phyloP scores from a whole-genome alignment of 2,888 invertebrate genomes.

The Pyrochroa serraticornis region DNA sequence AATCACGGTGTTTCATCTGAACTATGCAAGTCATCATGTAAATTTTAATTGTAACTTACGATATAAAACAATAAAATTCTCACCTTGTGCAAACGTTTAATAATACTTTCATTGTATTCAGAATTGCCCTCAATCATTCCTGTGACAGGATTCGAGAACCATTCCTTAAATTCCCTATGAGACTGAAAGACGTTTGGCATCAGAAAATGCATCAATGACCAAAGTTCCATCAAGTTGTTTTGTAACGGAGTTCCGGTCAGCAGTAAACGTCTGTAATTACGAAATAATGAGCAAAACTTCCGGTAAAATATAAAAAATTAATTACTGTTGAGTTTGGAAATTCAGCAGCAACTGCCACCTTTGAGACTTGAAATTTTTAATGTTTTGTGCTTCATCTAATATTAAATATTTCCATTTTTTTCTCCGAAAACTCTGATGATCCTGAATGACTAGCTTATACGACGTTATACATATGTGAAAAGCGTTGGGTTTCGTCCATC shows the following conservation, averaged over 20 bases:
- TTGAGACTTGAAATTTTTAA: conserved; percentile 99
- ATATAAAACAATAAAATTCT: conserved; percentile 32
- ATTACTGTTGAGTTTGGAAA: conserved; percentile 88
- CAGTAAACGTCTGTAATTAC: conserved; percentile 72
- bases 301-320: conserved; percentile 12
- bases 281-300: conserved; percentile 14
- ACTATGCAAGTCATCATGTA: conserved; percentile 34
- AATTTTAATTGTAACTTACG: neutral
- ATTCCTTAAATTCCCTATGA: conserved; percentile 95
- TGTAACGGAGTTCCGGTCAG: conserved; percentile 95
- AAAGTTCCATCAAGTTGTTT: conserved; percentile 95
- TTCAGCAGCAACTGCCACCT: conserved; percentile 96
- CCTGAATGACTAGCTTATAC: conserved; percentile 97
- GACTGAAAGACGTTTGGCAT: conserved; percentile 98
- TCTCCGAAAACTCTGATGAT: conserved; percentile 95
- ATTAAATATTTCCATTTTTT: conserved; percentile 99
- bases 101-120: conserved; percentile 89
- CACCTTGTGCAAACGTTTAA: conserved; percentile 88
- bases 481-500: conserved; percentile 98
- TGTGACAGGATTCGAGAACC: conserved; percentile 97
- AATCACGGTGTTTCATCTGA: conserved; percentile 2
- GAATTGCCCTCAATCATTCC: conserved; percentile 94
- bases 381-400: conserved; percentile 98
- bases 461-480: conserved; percentile 99
- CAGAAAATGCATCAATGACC: conserved; percentile 98